phyloP scores from a whole-genome alignment of 2,888 invertebrate species.

The Yponomeuta plumbellus region DNA sequence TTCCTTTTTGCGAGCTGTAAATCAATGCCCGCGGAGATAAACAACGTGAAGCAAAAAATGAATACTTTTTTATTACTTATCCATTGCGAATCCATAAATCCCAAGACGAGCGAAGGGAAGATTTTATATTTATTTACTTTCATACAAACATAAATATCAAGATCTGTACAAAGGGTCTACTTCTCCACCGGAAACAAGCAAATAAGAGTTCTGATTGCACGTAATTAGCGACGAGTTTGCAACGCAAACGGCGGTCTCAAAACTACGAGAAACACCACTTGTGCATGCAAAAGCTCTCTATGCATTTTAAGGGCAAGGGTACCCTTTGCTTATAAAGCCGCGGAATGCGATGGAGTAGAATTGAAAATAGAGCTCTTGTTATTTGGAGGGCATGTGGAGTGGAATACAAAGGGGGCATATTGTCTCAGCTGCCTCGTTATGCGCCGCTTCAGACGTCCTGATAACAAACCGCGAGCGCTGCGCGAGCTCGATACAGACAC shows the following conservation, averaged over 20 bases:
- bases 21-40: not conserved
- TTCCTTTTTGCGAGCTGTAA: not conserved
- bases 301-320: slow-evolving; percentile 49
- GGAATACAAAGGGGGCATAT: slow-evolving; percentile 67
- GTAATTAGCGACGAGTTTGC: not conserved
- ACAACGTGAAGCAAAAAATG: not conserved
- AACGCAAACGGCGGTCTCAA: not conserved
- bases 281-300: slow-evolving; percentile 53
- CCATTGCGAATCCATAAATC: not conserved
- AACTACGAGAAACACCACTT: slow-evolving; percentile 41
- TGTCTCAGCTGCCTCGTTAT: slow-evolving; percentile 68
- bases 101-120: not conserved
- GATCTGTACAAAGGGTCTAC: not conserved
- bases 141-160: not conserved
- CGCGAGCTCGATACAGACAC: not conserved
- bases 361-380: slow-evolving; percentile 74
- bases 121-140: not conserved
- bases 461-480: slow-evolving; percentile 56
- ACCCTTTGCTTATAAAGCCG: slow-evolving; percentile 48
- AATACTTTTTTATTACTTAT: slow-evolving; percentile 1
- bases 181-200: not conserved
- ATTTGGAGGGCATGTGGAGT: slow-evolving; percentile 68
- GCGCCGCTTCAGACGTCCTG: slow-evolving; percentile 60
- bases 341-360: slow-evolving; percentile 54
- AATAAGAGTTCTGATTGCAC: not conserved